These are phyloP conservation scores for Ptiloglossa arizonensis DNA, from an alignment of 1,140 invertebrate genomes.

Conservation along the genomic window DNA sequence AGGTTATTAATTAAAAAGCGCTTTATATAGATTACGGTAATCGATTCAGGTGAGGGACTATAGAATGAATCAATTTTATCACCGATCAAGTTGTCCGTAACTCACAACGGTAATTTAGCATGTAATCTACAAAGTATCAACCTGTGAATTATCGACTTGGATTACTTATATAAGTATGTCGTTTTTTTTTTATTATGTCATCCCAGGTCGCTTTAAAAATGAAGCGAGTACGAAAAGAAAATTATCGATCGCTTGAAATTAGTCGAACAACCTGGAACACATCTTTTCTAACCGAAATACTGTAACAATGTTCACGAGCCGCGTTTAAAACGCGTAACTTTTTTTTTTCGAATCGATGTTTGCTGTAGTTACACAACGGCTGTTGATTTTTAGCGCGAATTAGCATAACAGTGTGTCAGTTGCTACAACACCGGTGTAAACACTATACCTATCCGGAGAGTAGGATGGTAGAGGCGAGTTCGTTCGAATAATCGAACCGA, in stretches of 20 bases:
- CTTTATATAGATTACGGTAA: neutral
- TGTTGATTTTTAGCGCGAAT: conserved; percentile 35
- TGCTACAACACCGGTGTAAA: neutral
- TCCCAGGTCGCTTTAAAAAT: neutral
- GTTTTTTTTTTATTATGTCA: neutral
- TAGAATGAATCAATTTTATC: conserved; percentile 10
- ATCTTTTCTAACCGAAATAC: neutral
- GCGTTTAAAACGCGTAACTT: neutral
- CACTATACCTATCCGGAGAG: neutral
- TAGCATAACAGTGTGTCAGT: conserved; percentile 19
- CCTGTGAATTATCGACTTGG: neutral
- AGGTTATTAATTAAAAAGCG: neutral
- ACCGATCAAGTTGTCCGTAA: no score
- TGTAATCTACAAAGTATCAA: neutral
- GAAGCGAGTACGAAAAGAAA: neutral
- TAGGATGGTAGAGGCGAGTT: neutral
- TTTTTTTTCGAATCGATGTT: conserved; percentile 28
- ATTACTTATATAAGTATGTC: neutral
- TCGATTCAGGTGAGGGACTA: neutral
- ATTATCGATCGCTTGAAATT: neutral
- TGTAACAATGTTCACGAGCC: neutral
- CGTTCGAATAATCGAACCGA: neutral
- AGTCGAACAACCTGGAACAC: neutral
- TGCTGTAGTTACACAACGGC: neutral
- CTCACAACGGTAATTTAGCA: neutral